These are phyloP conservation scores for Tenthredo amoena DNA, from an alignment of 2,888 invertebrate genomes.

Conservation along the genomic window DNA sequence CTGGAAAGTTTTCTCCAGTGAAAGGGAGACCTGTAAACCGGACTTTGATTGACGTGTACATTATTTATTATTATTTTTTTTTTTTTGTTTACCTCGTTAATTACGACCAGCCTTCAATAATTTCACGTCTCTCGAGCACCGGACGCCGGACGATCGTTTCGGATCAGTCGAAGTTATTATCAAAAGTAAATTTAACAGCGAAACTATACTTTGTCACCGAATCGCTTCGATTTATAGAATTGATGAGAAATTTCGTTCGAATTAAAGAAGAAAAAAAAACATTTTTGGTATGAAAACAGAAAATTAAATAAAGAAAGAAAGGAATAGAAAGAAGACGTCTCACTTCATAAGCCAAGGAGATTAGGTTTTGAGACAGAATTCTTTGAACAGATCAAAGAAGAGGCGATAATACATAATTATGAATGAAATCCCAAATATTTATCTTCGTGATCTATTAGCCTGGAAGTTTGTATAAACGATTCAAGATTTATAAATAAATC, in stretches of 20 bases:
- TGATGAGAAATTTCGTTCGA: too few relatives aligned
- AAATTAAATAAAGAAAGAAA: background rate
- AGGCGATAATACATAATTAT: background rate
- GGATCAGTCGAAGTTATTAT: background rate
- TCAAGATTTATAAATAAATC: background rate
- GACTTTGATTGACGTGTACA: conserved; percentile 36
- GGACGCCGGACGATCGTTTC: background rate
- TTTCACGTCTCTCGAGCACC: background rate
- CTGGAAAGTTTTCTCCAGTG: conserved; percentile 47
- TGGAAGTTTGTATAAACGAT: background rate
- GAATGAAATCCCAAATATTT: background rate
- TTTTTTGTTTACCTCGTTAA: background rate
- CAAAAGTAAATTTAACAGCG: background rate
- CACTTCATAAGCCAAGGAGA: too few relatives aligned
- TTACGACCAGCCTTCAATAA: background rate
- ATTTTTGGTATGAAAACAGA: background rate
- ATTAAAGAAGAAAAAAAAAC: too few relatives aligned
- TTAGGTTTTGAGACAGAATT: background rate
- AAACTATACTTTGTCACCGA: too few relatives aligned
- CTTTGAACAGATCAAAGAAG: background rate
- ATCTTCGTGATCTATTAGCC: background rate
- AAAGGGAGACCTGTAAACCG: conserved; percentile 31
- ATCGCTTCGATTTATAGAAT: too few relatives aligned
- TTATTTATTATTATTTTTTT: conserved; percentile 5
- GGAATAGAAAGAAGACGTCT: too few relatives aligned